Percentiles rank a stretch among this genome's conserved stretches.
phyloP scores from a whole-genome alignment of 1,140 invertebrate species.

The Macrotrachela quadricornifera region DNA sequence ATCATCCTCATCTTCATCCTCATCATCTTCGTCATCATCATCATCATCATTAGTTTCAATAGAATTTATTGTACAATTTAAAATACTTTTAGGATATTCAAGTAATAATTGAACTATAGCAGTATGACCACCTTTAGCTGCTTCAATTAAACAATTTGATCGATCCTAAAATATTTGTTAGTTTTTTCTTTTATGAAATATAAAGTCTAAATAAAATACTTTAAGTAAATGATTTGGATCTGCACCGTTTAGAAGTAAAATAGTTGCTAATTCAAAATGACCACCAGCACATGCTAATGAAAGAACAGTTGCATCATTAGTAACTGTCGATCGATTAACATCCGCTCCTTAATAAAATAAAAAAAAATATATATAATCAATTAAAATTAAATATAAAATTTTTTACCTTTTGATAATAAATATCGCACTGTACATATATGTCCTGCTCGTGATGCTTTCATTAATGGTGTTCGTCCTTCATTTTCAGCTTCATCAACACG shows the following conservation, averaged over 20 bases:
- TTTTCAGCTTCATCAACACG: slow-evolving; percentile 30
- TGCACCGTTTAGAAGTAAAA: slow-evolving; percentile 63
- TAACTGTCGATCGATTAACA: slow-evolving; percentile 28
- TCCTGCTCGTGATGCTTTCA: slow-evolving; percentile 35
- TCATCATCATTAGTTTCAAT: too few species aligned
- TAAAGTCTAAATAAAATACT: too few species aligned
- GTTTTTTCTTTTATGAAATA: too few species aligned
- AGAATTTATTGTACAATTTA: too few species aligned
- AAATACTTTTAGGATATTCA: slow-evolving; percentile 31
- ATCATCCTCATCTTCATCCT: too few species aligned
- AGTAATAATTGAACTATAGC: slow-evolving; percentile 75
- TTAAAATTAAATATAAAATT: background rate
- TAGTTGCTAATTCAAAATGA: slow-evolving; percentile 69
- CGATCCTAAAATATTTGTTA: slow-evolving; percentile 89
- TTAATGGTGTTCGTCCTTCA: slow-evolving; percentile 33
- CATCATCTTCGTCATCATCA: too few species aligned
- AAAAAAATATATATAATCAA: slow-evolving; percentile 8
- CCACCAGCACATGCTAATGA: slow-evolving; percentile 51
- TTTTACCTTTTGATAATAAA: slow-evolving; percentile 11
- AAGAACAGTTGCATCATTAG: slow-evolving; percentile 33
- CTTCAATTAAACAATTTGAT: slow-evolving; percentile 92
- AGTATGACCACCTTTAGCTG: slow-evolving; percentile 85
- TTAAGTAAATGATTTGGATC: slow-evolving; percentile 74
- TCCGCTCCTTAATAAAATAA: slow-evolving; percentile 20
- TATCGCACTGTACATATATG: slow-evolving; percentile 32